Conservation (phyloP, 2,797 vertebrate genomes). For the Cebuella pygmaea region DNA sequence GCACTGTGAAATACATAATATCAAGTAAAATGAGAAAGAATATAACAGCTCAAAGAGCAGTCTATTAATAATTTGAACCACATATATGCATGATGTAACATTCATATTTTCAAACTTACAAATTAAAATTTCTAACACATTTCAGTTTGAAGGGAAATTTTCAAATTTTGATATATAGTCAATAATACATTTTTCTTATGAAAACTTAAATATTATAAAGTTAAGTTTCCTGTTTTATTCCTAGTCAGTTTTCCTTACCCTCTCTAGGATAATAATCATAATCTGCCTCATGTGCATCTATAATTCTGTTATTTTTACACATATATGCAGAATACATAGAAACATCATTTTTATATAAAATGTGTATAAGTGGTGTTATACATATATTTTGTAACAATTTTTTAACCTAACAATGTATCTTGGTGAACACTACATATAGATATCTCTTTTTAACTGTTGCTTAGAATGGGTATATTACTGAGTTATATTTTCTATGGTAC, state of each 20-base stretch:
- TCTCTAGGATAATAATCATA: not conserved
- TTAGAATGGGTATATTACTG: not conserved
- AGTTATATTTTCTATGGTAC: not conserved
- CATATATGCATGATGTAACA: not conserved
- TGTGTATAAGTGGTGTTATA: not conserved
- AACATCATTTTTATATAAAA: not conserved
- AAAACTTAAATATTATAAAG: not conserved
- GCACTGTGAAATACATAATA: not conserved
- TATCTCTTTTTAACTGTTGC: not conserved
- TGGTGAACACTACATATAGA: not conserved
- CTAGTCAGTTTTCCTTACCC: not conserved
- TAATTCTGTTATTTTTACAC: not conserved
- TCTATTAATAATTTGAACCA: not conserved
- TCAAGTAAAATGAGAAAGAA: not conserved
- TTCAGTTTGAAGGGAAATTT: slow-evolving; percentile 4
- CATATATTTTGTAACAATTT: not conserved
- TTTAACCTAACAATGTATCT: not conserved
- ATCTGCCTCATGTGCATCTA: not conserved
- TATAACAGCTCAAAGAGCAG: not conserved
- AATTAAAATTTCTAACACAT: not conserved
- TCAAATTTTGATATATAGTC: not conserved
- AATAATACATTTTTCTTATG: not conserved
- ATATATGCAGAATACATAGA: not conserved
- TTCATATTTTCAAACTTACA: not conserved
- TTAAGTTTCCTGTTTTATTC: not conserved